Percentiles rank a stretch among this genome's conserved stretches.
Conservation (phyloP, 2,113 vertebrate genomes). For the Balaeniceps rex region DNA sequence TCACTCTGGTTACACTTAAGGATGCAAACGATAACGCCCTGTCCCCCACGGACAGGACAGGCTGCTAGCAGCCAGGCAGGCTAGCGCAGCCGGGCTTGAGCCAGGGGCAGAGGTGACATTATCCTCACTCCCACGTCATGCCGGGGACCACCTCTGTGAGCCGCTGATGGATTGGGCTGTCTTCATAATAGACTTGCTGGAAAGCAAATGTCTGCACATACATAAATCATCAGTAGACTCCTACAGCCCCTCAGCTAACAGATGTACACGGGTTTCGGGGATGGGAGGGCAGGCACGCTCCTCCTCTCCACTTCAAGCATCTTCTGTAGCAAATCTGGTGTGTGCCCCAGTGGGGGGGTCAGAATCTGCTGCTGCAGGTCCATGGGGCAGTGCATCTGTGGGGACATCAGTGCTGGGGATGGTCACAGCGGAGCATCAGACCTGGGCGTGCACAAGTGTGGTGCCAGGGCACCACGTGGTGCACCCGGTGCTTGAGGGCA, state of each 20-base stretch:
- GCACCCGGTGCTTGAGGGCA: rapidly evolving
- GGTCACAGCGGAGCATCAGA: not conserved
- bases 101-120: not conserved
- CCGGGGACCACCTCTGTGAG: not conserved
- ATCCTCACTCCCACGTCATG: not conserved
- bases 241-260: not conserved
- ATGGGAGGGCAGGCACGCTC: not conserved
- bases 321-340: rapidly evolving
- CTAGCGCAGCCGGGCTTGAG: not conserved
- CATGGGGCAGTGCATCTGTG: too few species aligned
- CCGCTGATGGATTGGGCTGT: conserved; percentile 33
- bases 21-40: not conserved
- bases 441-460: not conserved
- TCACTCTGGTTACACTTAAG: not conserved
- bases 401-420: not conserved
- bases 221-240: conserved; percentile 7
- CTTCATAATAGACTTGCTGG: not conserved
- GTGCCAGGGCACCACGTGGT: rapidly evolving
- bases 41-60: not conserved
- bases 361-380: not conserved
- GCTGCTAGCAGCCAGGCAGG: not conserved
- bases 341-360: not conserved
- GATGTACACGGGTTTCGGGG: not conserved
- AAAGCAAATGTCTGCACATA: conserved; percentile 20
- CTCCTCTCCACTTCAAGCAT: not conserved